Evolutionary conservation across 2,888 invertebrate genomes (phyloP).

Genomic region (Margaritifera margaritifera): DNA sequence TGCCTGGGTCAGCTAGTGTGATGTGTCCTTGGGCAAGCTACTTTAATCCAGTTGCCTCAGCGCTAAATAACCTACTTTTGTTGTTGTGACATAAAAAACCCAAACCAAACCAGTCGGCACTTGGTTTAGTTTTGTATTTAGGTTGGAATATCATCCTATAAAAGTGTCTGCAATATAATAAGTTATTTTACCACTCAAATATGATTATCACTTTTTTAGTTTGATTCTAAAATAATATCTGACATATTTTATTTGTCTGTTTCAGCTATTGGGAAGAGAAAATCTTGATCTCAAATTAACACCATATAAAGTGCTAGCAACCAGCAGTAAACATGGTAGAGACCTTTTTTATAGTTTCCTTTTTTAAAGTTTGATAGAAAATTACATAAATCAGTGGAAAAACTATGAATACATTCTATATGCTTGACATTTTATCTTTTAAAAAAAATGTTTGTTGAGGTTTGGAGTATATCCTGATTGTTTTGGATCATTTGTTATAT

Average conservation of each 20-base stretch:
- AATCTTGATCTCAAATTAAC: conserved; percentile 97
- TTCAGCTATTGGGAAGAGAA: conserved; percentile 87
- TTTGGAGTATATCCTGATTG: not conserved
- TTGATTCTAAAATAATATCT: not conserved
- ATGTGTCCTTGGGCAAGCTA: too few species aligned
- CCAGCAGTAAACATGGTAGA: conserved; percentile 90
- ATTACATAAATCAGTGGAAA: not conserved
- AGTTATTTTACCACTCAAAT: not conserved
- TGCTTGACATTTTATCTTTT: too few species aligned
- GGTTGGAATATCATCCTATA: too few species aligned
- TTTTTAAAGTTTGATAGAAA: not conserved
- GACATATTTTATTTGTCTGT: conserved; percentile 5
- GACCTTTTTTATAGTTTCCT: not conserved
- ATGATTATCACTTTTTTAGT: not conserved
- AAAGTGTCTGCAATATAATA: too few species aligned
- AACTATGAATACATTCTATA: not conserved
- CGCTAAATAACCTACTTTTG: too few species aligned
- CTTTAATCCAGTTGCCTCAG: too few species aligned
- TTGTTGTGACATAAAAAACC: too few species aligned
- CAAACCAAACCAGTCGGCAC: too few species aligned
- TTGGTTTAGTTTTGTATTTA: too few species aligned
- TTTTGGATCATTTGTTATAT: not conserved
- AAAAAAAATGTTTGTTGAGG: too few species aligned
- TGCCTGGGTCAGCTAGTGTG: too few species aligned
- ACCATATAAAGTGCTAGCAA: conserved; percentile 95